Percentiles rank a stretch among this genome's conserved stretches.
These are phyloP conservation scores for Coendou prehensilis DNA, from an alignment of 2,797 vertebrate genomes.

Conservation along the genomic window DNA sequence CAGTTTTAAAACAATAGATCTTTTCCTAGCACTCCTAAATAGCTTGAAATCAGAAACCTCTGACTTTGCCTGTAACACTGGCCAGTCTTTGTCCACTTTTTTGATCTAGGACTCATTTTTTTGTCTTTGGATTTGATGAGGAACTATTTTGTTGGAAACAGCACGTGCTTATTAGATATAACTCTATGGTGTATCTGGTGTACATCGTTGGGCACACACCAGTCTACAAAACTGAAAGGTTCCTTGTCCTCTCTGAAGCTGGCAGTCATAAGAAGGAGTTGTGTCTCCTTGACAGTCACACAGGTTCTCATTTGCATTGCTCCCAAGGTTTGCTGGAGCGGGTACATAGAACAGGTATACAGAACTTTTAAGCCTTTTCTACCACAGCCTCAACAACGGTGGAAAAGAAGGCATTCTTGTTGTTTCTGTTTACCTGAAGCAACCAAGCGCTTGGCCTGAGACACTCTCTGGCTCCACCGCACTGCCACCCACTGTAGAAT, in stretches of 20 bases:
- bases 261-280: neutral
- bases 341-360: neutral
- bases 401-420: neutral
- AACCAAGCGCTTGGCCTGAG: neutral
- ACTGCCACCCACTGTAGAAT: neutral
- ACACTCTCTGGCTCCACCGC: neutral
- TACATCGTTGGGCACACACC: neutral
- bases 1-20: neutral
- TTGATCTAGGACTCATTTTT: neutral
- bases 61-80: neutral
- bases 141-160: neutral
- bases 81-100: neutral
- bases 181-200: neutral
- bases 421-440: slow-evolving; percentile 39
- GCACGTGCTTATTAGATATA: neutral
- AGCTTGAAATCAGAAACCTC: neutral
- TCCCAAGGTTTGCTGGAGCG: neutral
- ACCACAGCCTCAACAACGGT: neutral
- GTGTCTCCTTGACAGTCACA: neutral
- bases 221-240: neutral
- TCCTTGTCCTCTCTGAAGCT: neutral
- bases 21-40: neutral
- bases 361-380: neutral
- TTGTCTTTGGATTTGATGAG: neutral
- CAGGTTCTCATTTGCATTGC: neutral